Evolutionary conservation across 2,888 invertebrate species (phyloP), one percentile per base, ranked within the genome.

Genomic region (Mesoligia furuncula): DNA sequence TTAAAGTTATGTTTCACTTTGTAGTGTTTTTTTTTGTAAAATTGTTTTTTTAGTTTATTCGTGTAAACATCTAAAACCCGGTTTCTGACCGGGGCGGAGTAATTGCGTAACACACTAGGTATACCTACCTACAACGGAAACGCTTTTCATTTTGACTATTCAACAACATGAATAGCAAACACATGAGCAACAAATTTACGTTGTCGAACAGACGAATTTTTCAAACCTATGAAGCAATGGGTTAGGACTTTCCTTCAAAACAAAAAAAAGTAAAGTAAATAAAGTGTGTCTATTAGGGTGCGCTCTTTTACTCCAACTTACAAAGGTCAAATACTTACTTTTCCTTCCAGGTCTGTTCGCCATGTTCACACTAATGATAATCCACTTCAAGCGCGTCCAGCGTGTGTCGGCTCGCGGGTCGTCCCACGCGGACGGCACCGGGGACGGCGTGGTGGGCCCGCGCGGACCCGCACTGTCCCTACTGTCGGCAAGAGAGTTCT

Each of bases 361-460:
- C 42, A 97, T 99, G 87, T 99, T 99, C 96, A 98, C 99, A 0
- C 97, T 99, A 80, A 98, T 98, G 96, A 99, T 99, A 93, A 99
- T 99, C 92, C 99, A 99, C 95, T 98, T 98, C 95, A 99, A 99
- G 93, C 97, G 99, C 48, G 97, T 98, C 80, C 98, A 98, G 93
- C 97, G 97, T 64, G 97, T 98, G 5, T 97, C 97, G 42, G 91
- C 97, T 8, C 97, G 98, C 42, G 97, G 97, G 73, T 96, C 97
- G 64, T 97, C 97, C 20, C 94, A 93, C 73, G 92, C 91, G 0
- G 98, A 98, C 91, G 98, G 98, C 79, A 98, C 98, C 0, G 98
- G 98, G 7, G 98, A 98, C 92, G 98, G 98, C 0, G 97, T 98
- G 27, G 97, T 98, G n/a, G 97, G 97, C 0, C 95, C 97, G 0